Evolutionary conservation across 2,888 invertebrate species (phyloP).

Genomic region (Chalcosyrphus nemorum): DNA sequence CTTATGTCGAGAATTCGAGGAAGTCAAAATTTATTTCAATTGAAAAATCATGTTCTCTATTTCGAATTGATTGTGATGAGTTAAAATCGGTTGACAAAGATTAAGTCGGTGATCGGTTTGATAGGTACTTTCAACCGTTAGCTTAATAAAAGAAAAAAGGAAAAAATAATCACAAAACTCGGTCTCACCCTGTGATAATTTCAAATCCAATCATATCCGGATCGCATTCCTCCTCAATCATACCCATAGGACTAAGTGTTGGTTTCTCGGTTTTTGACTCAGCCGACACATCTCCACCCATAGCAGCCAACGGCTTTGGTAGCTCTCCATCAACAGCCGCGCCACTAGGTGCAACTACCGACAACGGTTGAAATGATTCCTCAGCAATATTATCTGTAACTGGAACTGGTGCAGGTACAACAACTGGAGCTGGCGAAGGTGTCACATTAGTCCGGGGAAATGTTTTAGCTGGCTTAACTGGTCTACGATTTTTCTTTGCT

Average conservation of each 20-base stretch:
- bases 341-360: slow-evolving; percentile 69
- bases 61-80: too few species aligned
- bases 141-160: too few species aligned
- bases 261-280: slow-evolving; percentile 79
- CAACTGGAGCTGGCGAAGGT: slow-evolving; percentile 76
- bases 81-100: too few species aligned
- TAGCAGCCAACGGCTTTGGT: slow-evolving; percentile 77
- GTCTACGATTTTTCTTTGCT: slow-evolving; percentile 80
- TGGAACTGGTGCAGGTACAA: slow-evolving; percentile 43
- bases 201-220: slow-evolving; percentile 96
- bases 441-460: slow-evolving; percentile 81
- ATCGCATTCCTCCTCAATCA: slow-evolving; percentile 89
- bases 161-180: too few species aligned
- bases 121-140: too few species aligned
- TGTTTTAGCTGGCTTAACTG: slow-evolving; percentile 80
- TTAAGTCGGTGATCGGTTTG: too few species aligned
- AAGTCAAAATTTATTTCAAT: too few species aligned
- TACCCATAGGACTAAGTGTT: slow-evolving; percentile 72
- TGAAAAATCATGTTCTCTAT: too few species aligned
- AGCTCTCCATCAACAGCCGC: slow-evolving; percentile 77
- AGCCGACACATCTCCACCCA: slow-evolving; percentile 73
- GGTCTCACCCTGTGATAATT: slow-evolving; percentile 92
- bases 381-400: slow-evolving; percentile 73
- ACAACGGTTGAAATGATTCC: slow-evolving; percentile 72
- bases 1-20: too few species aligned